These are phyloP conservation scores for Eledone cirrhosa DNA, from an alignment of 2,888 invertebrate genomes.

Conservation along the genomic window DNA sequence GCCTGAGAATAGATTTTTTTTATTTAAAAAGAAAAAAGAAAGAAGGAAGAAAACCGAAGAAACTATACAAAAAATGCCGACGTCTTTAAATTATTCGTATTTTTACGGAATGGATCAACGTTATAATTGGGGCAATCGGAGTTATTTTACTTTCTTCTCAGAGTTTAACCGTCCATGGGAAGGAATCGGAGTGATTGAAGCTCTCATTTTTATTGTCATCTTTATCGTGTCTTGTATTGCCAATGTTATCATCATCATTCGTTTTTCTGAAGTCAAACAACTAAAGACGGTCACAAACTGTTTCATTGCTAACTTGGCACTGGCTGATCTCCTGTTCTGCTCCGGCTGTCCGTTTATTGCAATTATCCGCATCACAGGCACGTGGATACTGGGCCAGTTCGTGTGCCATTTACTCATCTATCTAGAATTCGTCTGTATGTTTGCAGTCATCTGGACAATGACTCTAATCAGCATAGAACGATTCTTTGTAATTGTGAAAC, in stretches of 20 bases:
- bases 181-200: conserved; percentile 41
- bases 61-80: background rate
- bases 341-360: conserved; percentile 49
- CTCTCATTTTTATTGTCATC: conserved; percentile 38
- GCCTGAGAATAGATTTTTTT: no score
- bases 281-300: conserved; percentile 46
- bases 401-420: conserved; percentile 48
- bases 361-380: conserved; percentile 45
- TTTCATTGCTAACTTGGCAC: conserved; percentile 51
- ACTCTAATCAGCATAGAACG: conserved; percentile 52
- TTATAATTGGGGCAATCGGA: conserved; percentile 45
- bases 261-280: conserved; percentile 37
- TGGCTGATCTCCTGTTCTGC: conserved; percentile 49
- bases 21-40: no score
- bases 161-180: conserved; percentile 47
- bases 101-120: conserved; percentile 41
- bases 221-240: conserved; percentile 42
- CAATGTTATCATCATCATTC: conserved; percentile 43
- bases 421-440: conserved; percentile 44
- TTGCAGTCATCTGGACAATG: conserved; percentile 56
- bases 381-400: conserved; percentile 50
- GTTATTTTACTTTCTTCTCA: conserved; percentile 51
- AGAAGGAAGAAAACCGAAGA: no score
- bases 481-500: conserved; percentile 45
- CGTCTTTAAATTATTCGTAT: conserved; percentile 40